These are phyloP conservation scores for Shinisaurus crocodilurus DNA, from an alignment of 2,113 vertebrate genomes.

Conservation along the genomic window DNA sequence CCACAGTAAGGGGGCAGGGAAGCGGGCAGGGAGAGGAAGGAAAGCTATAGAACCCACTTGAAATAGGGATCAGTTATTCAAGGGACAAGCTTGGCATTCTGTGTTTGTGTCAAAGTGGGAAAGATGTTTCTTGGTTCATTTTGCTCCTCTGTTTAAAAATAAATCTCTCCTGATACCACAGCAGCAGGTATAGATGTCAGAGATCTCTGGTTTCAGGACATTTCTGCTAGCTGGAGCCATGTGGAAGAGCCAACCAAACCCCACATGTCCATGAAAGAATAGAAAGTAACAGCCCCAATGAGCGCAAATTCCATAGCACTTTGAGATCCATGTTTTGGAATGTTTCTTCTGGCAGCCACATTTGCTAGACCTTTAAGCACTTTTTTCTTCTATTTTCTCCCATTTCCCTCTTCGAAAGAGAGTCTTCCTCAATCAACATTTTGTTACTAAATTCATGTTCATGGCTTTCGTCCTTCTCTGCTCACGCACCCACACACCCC, in stretches of 20 bases:
- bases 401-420: too few species aligned
- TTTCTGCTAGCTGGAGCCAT: not conserved
- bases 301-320: not conserved
- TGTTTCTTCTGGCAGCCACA: not conserved
- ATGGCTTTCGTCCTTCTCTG: too few species aligned
- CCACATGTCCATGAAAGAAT: not conserved
- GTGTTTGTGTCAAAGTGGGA: not conserved
- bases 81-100: too few species aligned
- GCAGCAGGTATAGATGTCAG: not conserved
- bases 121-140: not conserved
- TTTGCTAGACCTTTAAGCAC: too few species aligned
- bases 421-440: not conserved
- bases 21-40: not conserved
- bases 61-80: not conserved
- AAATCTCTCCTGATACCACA: not conserved
- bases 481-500: not conserved
- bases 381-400: not conserved
- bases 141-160: constrained; percentile 7
- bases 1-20: not conserved
- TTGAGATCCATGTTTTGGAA: not conserved
- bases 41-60: not conserved
- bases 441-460: not conserved
- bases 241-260: too few species aligned
- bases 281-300: not conserved
- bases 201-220: not conserved